Evolutionary conservation across 1,140 invertebrate species (phyloP), one percentile per base, ranked within the genome.

Genomic region (Nomia melanderi): DNA sequence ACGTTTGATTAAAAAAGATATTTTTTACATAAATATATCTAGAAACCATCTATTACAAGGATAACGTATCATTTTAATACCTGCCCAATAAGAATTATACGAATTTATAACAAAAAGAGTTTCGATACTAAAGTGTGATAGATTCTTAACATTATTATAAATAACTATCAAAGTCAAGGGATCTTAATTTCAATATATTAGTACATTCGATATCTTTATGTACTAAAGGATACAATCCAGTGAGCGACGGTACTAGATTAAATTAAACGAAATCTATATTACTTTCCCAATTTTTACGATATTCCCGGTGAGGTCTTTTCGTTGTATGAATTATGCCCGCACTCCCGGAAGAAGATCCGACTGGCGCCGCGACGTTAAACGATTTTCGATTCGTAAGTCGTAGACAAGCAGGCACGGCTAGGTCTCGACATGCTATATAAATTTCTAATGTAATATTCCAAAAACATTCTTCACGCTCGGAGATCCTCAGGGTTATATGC

Each of bases 381-480:
- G 65, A 57, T 79, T 82, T 76, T 65, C 44, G 41, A 56, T 57
- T 59, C 53, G 53, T 33, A 23, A 41, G 29, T 67, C 53, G 27
- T 1, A 17, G 31, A 63, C 23, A 14, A 33, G 47, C 50, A 14
- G 6, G 12, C 39, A 9, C 8, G 44, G 20, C 7, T 23, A 25
- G 17, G 11, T 78, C 23, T 54, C 7, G 31, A 20, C 50, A 39
- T 27, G 62, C 3, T 53, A 14, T 54, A 81, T 85, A 83, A 82
- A 87, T 86, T 67, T 86, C 47, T 44, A 20, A 56, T 78, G 83
- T 85, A 86, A 88, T 87, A 84, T 86, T 80, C 70, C 5, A 69
- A 81, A 86, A 87, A 87, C 81, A 88, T 88, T 86, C 70, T 84
- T 89, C 78, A 85, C 83, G 69, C 67, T 78, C 80, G 70, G 85